phyloP scores from a whole-genome alignment of 2,113 vertebrate genomes.

The Malurus melanocephalus region DNA sequence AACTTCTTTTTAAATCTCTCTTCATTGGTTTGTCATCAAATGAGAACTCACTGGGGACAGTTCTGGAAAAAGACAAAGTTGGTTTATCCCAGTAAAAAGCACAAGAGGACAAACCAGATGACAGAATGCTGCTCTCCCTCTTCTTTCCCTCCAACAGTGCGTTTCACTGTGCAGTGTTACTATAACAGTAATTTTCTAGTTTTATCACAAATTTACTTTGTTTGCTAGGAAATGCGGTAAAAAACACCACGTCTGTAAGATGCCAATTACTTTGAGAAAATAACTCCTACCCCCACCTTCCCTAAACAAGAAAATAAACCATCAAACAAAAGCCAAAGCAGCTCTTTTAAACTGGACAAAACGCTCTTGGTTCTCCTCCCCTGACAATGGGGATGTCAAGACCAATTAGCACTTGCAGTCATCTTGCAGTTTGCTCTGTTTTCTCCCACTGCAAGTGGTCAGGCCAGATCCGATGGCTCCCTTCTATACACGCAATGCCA shows the following conservation, averaged over 20 bases:
- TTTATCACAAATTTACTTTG: not conserved
- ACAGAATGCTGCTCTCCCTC: not conserved
- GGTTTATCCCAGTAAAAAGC: not conserved
- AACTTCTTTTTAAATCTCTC: rapidly evolving
- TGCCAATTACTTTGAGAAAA: not conserved
- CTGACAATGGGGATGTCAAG: constrained; percentile 32
- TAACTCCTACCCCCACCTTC: not conserved
- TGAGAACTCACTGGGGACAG: not conserved
- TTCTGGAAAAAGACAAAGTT: not conserved
- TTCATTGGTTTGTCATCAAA: not conserved
- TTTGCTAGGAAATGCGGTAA: not conserved
- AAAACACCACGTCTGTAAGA: not conserved
- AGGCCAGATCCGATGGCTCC: not conserved
- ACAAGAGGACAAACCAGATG: not conserved
- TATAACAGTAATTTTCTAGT: not conserved
- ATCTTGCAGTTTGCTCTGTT: constrained; percentile 8
- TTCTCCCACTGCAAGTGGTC: constrained; percentile 27
- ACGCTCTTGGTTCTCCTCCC: not conserved
- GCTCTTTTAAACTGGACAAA: not conserved
- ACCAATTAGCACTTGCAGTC: constrained; percentile 25
- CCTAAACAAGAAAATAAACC: not conserved
- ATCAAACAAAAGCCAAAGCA: constrained; percentile 31
- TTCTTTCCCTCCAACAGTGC: not conserved
- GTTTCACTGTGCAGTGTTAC: not conserved
- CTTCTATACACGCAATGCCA: not conserved